Evolutionary conservation across 2,888 invertebrate species (phyloP).

Genomic region (Rotaria socialis): DNA sequence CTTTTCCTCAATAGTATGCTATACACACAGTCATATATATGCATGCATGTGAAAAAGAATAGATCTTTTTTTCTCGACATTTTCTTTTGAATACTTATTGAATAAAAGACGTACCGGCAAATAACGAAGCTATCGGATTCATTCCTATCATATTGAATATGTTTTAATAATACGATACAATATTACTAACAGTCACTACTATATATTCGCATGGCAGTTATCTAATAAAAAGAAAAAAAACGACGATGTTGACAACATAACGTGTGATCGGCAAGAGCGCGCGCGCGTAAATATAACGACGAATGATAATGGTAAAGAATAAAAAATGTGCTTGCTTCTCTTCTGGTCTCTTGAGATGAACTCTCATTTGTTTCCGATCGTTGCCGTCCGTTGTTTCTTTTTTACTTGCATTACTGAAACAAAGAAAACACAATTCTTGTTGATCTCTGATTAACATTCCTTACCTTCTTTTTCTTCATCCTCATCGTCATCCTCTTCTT

Average conservation of each 20-base stretch:
- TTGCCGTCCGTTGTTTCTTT: not conserved
- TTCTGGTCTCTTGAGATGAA: slow-evolving; percentile 21
- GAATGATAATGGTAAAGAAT: slow-evolving; percentile 27
- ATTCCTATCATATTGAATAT: not conserved
- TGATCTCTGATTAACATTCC: not conserved
- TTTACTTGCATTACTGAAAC: not conserved
- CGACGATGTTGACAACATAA: slow-evolving; percentile 1
- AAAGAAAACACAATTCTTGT: not conserved
- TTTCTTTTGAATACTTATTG: not conserved
- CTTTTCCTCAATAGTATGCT: not conserved
- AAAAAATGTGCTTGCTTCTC: slow-evolving; percentile 28
- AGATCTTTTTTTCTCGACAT: not conserved
- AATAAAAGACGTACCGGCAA: not conserved
- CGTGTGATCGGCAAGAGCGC: slow-evolving; percentile 11
- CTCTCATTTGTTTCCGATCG: slow-evolving; percentile 32
- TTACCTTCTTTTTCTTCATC: not conserved
- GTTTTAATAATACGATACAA: not conserved
- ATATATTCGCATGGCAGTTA: not conserved
- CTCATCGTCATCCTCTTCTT: no score
- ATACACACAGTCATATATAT: not conserved
- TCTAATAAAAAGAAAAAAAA: not conserved
- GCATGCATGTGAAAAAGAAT: not conserved
- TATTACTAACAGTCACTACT: slow-evolving; percentile 1
- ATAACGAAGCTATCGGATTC: slow-evolving; percentile 1
- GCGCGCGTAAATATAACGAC: not conserved